Percentiles rank a stretch among this genome's conserved stretches.
Evolutionary conservation across 2,888 invertebrate species (phyloP).

Genomic region (Synergus itoensis): DNA sequence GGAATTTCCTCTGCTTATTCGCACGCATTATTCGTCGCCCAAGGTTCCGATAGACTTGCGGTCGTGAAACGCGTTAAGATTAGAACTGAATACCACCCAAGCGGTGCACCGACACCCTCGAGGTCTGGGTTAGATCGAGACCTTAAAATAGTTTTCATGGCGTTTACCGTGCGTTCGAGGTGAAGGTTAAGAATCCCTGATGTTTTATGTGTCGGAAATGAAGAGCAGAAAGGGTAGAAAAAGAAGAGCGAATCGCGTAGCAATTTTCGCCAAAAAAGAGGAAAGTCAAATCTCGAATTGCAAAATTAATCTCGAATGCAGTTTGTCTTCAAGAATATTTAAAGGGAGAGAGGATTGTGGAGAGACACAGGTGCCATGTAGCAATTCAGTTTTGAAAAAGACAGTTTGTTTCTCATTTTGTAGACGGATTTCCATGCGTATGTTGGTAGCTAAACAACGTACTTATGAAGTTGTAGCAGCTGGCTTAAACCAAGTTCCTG

Average conservation of each 20-base stretch:
- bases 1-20: not conserved
- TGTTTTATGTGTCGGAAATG: conserved; percentile 34
- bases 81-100: conserved; percentile 42
- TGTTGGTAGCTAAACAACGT: not conserved
- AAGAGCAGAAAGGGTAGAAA: not conserved
- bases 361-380: too few relatives aligned
- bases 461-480: not conserved
- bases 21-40: not conserved
- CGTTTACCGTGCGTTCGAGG: conserved; percentile 30
- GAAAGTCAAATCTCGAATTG: too few relatives aligned
- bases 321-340: too few relatives aligned
- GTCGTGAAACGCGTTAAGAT: conserved; percentile 36
- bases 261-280: too few relatives aligned
- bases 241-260: not conserved
- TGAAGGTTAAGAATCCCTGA: conserved; percentile 36
- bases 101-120: conserved; percentile 40
- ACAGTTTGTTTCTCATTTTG: not conserved
- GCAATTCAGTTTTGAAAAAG: not conserved
- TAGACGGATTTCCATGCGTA: conserved; percentile 6
- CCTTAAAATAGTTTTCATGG: conserved; percentile 42
- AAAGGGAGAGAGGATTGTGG: too few relatives aligned
- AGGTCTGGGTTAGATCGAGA: conserved; percentile 42
- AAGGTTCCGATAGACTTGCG: conserved; percentile 3
- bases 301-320: too few relatives aligned
- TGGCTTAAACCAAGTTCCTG: conserved; percentile 22